Evolutionary conservation across 2,888 invertebrate species (phyloP), one percentile per base, ranked within the genome.

Genomic region (Meloe dianella): DNA sequence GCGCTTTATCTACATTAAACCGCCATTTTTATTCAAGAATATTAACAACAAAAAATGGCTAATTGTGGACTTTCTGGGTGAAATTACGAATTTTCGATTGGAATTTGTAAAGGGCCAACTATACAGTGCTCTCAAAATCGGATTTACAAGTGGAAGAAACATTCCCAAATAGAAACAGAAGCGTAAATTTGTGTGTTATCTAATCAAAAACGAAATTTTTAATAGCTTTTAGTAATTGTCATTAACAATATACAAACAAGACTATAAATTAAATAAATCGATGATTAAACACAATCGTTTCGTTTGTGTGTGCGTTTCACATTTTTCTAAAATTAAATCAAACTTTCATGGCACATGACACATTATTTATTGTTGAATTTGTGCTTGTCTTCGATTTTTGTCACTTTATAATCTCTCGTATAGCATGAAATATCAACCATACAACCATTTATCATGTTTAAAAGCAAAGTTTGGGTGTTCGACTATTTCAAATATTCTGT

Each of bases 391-490:
- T n/a, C 3, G 1, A 38, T 35, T 60, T 57, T 61, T 65, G 57
- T 65, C 61, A 17, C 29, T 56, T 29, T 27, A 4, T n/a, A n/a
- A n/a, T n/a, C 22, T 57, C 57, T 67, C 61, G 61, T 57, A 20
- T 51, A 61, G 41, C 59, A 65, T 60, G 60, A 67, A 67, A 67
- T 67, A 64, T 64, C 64, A 22, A 41, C 61, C 59, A 58, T 57
- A 56, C 38, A 57, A 38, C 65, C 68, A 73, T 73, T 41, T 41
- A 70, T 75, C 72, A 73, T 71, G 58, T 70, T 73, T 75, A 47
- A 20, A 32, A 47, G 27, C 58, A 57, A 41, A 12, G 35, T 12
- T 30, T 57, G 30, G 58, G 51, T 56, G 64, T 70, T 68, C 65
- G 41, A 65, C 63, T 60, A 67, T 67, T 67, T 68, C 57, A 66